These are phyloP conservation scores for Eriosoma lanigerum DNA, from an alignment of 1,140 invertebrate genomes.

Conservation along the genomic window DNA sequence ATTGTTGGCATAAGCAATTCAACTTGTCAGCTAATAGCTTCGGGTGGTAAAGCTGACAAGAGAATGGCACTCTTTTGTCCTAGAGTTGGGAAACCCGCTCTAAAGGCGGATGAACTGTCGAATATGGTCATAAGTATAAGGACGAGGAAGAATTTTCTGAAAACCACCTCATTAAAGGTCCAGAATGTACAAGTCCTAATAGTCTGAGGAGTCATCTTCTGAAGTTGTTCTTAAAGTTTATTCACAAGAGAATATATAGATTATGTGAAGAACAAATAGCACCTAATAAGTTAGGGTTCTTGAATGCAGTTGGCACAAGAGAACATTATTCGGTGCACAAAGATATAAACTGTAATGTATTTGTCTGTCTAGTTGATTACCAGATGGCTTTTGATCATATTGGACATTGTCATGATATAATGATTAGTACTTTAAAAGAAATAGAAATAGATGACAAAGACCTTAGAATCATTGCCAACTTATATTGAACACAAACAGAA, in stretches of 20 bases:
- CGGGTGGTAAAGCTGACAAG: conserved; percentile 7
- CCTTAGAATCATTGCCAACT: conserved; percentile 52
- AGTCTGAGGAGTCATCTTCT: no score
- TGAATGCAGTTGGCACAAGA: conserved; percentile 54
- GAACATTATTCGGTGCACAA: conserved; percentile 53
- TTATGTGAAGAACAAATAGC: conserved; percentile 52
- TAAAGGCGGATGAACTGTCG: conserved; percentile 18
- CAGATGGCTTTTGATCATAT: conserved; percentile 53
- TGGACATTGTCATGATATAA: conserved; percentile 47
- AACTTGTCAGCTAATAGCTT: conserved; percentile 19
- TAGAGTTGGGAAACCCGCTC: conserved; percentile 33
- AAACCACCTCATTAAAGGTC: conserved; percentile 7
- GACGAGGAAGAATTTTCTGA: neutral
- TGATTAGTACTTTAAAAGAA: conserved; percentile 52
- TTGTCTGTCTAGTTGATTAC: conserved; percentile 54
- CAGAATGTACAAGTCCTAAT: conserved; percentile 6
- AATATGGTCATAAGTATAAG: conserved; percentile 13
- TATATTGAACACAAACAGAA: conserved; percentile 53
- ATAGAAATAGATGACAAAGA: conserved; percentile 52
- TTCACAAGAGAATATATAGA: no score
- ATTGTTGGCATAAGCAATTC: conserved; percentile 10
- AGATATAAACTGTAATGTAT: conserved; percentile 54
- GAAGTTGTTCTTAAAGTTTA: no score
- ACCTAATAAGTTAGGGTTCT: conserved; percentile 54
- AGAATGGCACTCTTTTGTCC: conserved; percentile 33